Percentiles rank a stretch among this genome's conserved stretches.
Evolutionary conservation across 2,888 invertebrate species (phyloP).

Genomic region (Uropetala carovei): DNA sequence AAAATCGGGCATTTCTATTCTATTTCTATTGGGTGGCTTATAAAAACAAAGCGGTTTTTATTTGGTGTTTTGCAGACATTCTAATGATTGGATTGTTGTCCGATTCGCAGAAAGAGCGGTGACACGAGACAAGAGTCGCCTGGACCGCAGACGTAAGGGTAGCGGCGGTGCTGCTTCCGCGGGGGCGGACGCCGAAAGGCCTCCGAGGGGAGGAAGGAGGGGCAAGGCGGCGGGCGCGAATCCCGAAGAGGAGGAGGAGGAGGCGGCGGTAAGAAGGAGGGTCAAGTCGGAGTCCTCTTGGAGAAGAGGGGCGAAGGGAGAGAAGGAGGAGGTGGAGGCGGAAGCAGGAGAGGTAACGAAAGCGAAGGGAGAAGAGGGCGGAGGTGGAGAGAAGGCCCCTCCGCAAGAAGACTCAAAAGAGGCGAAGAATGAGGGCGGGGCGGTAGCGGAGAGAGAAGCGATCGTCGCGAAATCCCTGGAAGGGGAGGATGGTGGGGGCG

Average conservation of each 20-base stretch:
- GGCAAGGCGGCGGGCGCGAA: conserved; percentile 63
- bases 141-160: conserved; percentile 47
- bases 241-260: conserved; percentile 66
- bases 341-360: neutral
- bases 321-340: conserved; percentile 40
- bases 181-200: conserved; percentile 30
- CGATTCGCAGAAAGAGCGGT: conserved; percentile 21
- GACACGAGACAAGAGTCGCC: conserved; percentile 39
- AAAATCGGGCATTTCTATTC: too few relatives aligned
- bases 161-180: conserved; percentile 13
- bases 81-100: neutral
- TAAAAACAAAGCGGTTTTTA: neutral
- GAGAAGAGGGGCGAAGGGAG: too few relatives aligned
- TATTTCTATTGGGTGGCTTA: neutral
- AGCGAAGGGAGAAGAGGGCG: neutral
- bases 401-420: neutral
- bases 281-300: conserved; percentile 67
- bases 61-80: neutral
- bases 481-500: conserved; percentile 70
- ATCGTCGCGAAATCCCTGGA: neutral
- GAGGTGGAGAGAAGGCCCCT: conserved; percentile 69
- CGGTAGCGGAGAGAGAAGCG: conserved; percentile 64
- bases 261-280: conserved; percentile 8
- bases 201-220: conserved; percentile 19
- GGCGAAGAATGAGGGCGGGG: conserved; percentile 66